Conservation (phyloP, 2,888 invertebrate species). For the Sphinx pinastri region DNA sequence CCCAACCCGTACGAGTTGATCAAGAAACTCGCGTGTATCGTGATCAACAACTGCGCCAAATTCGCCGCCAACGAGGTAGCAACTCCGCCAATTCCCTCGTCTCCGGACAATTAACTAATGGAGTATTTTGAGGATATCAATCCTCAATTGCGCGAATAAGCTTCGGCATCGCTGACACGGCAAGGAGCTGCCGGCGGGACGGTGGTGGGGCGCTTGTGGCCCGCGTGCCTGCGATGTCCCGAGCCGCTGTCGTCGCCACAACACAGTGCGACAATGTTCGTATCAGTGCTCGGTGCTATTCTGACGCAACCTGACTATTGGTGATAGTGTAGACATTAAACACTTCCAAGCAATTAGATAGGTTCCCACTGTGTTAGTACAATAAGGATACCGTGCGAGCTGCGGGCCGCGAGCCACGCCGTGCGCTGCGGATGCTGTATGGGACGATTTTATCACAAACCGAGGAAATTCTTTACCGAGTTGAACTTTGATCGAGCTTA, state of each 20-base stretch:
- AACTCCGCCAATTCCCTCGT: constrained; percentile 36
- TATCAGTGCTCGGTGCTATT: constrained; percentile 18
- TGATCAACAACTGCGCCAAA: constrained; percentile 86
- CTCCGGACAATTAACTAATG: constrained; percentile 64
- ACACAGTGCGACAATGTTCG: background rate
- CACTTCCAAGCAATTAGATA: background rate
- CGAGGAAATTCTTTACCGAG: background rate
- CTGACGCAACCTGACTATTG: background rate
- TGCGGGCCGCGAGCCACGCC: background rate
- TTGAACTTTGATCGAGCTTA: constrained; percentile 20
- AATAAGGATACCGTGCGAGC: background rate
- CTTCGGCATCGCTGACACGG: background rate
- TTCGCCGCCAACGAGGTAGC: constrained; percentile 40
- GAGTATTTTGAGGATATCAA: constrained; percentile 63
- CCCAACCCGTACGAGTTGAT: constrained; percentile 86
- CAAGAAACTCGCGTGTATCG: constrained; percentile 87
- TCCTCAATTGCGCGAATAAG: constrained; percentile 57
- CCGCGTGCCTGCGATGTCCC: background rate
- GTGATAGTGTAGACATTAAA: background rate
- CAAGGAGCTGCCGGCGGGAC: constrained; percentile 28
- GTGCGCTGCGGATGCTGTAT: background rate
- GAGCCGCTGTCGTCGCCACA: background rate
- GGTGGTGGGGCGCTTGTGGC: background rate
- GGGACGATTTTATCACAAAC: background rate
- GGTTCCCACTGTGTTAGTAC: constrained; percentile 10